Evolutionary conservation across 2,113 vertebrate species (phyloP).

Genomic region (Anarrhichthys ocellatus): DNA sequence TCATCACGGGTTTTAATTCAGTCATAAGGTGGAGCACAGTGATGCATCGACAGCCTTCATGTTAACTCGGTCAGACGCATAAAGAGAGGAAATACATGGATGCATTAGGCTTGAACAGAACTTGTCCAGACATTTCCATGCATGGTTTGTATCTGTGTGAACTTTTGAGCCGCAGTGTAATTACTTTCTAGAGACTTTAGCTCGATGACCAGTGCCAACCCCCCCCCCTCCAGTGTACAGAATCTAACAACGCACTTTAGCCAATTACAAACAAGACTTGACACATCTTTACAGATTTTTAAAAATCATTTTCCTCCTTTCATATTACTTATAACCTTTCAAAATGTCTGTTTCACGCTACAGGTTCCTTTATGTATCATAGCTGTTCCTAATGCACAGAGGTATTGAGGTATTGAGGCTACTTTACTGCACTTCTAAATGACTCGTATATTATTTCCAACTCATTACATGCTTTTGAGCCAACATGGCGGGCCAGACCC

Average conservation of each 20-base stretch:
- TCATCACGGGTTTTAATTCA: background rate
- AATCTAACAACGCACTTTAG: conserved; percentile 80
- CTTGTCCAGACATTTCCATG: conserved; percentile 26
- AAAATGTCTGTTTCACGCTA: conserved; percentile 7
- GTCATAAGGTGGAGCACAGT: background rate
- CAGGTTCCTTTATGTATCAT: conserved; percentile 3
- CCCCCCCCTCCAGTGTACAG: conserved; percentile 53
- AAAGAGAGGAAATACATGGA: conserved; percentile 53
- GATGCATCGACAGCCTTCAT: background rate
- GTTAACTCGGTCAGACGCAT: conserved; percentile 2
- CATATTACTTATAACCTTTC: background rate
- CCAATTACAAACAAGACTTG: conserved; percentile 59
- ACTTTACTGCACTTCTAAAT: conserved; percentile 8
- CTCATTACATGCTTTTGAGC: conserved; percentile 5
- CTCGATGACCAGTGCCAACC: conserved; percentile 51
- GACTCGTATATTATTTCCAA: conserved; percentile 30
- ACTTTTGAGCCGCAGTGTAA: conserved; percentile 61
- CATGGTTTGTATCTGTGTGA: conserved; percentile 71
- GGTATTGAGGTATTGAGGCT: background rate
- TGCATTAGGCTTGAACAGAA: conserved; percentile 54
- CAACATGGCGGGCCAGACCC: conserved; percentile 2
- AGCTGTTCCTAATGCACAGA: background rate
- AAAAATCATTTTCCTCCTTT: background rate
- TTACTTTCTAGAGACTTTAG: conserved; percentile 42
- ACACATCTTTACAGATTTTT: conserved; percentile 15